These are phyloP conservation scores for Margarornis squamiger DNA, from an alignment of 2,797 vertebrate species.

Conservation along the genomic window DNA sequence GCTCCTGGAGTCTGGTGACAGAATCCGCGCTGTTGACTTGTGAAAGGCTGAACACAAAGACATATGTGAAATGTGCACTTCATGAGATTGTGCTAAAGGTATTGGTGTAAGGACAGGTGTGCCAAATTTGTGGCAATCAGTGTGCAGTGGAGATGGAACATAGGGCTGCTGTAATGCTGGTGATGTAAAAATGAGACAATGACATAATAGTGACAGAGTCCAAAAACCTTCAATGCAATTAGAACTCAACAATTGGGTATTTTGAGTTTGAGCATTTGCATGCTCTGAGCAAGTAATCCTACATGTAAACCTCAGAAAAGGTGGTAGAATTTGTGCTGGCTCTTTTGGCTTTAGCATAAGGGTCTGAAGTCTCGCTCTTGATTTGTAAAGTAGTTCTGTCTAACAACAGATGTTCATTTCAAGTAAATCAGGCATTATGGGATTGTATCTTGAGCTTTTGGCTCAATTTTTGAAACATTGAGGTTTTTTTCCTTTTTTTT, in stretches of 20 bases:
- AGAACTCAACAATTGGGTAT: not conserved
- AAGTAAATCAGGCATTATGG: not conserved
- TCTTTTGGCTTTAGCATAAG: not conserved
- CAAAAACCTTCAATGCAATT: rapidly evolving
- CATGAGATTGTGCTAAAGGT: not conserved
- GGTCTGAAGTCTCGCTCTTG: not conserved
- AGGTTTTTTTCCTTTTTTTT: rapidly evolving
- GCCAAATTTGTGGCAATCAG: not conserved
- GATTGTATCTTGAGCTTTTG: not conserved
- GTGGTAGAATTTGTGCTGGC: not conserved
- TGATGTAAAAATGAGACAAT: not conserved
- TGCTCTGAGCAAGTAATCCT: not conserved
- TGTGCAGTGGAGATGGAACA: not conserved
- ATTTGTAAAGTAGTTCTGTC: not conserved
- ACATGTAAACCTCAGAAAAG: not conserved
- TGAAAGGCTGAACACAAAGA: not conserved
- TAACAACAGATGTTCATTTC: not conserved
- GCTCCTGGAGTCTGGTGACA: not conserved
- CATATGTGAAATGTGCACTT: not conserved
- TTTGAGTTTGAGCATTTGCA: not conserved
- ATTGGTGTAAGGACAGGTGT: not conserved
- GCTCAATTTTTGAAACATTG: not conserved
- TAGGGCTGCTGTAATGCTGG: not conserved
- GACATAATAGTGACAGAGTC: rapidly evolving
- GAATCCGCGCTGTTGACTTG: not conserved